Evolutionary conservation across 2,797 vertebrate species (phyloP).

Genomic region (Vireo griseus): DNA sequence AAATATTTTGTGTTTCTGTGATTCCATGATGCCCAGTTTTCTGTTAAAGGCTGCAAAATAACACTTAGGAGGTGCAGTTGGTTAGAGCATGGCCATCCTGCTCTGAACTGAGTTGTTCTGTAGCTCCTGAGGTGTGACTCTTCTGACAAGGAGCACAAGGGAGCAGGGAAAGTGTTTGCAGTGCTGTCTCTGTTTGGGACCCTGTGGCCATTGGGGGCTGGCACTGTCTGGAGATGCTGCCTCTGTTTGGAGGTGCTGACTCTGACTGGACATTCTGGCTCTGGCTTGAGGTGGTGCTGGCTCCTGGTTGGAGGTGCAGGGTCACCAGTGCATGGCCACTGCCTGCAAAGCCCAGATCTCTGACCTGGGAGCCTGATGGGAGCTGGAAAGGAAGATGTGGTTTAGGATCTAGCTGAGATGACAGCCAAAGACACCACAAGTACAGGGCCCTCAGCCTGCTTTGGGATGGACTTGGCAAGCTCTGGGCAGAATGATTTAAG

Average conservation of each 20-base stretch:
- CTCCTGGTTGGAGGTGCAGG: background rate
- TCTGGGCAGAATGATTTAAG: background rate
- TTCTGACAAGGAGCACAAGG: accelerated
- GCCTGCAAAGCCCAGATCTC: background rate
- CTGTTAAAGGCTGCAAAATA: background rate
- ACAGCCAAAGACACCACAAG: background rate
- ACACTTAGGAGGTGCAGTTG: background rate
- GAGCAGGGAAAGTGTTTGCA: background rate
- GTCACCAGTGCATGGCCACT: background rate
- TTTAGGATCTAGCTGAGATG: background rate
- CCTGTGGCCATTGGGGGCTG: accelerated
- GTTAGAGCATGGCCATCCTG: accelerated
- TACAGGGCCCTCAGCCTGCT: background rate
- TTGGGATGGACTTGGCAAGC: background rate
- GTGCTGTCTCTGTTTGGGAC: background rate
- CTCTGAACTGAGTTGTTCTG: background rate
- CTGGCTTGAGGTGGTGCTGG: background rate
- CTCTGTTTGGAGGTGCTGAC: accelerated
- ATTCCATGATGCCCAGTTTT: background rate
- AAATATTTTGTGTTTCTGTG: accelerated
- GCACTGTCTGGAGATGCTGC: background rate
- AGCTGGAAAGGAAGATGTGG: background rate
- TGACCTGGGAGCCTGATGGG: background rate
- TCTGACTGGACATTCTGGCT: background rate
- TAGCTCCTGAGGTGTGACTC: background rate